A percentile compares a stretch with the other conserved stretches of the same genome.
Evolutionary conservation across 2,113 vertebrate genomes (phyloP).

Genomic region (Rallus limicola): DNA sequence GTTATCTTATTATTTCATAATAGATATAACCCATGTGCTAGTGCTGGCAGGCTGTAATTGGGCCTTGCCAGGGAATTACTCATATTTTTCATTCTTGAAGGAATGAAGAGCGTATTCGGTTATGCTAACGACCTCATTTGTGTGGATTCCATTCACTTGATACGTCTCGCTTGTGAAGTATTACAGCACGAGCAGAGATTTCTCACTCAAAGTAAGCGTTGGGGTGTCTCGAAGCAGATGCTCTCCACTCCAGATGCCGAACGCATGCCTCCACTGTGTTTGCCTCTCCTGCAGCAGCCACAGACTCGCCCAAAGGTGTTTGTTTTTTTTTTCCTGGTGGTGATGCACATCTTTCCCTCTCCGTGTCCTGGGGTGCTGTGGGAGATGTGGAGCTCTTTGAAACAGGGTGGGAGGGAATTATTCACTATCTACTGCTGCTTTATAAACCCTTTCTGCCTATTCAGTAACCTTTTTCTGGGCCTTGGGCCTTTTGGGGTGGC

Average conservation of each 20-base stretch:
- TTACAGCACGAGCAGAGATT: constrained; percentile 24
- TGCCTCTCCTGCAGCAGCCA: neutral
- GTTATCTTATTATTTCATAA: constrained; percentile 71
- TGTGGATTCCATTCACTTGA: constrained; percentile 58
- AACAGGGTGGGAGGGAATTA: neutral
- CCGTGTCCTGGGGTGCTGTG: neutral
- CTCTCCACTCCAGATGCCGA: neutral
- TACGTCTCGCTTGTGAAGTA: constrained; percentile 34
- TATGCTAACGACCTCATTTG: constrained; percentile 73
- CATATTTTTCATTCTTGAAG: constrained; percentile 61
- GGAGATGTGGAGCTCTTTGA: neutral
- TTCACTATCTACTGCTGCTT: neutral
- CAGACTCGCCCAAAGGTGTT: neutral
- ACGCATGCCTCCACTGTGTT: neutral
- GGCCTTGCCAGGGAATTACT: constrained; percentile 67
- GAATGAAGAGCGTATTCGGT: constrained; percentile 49
- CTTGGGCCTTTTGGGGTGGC: neutral
- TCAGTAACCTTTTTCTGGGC: neutral
- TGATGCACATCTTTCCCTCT: neutral
- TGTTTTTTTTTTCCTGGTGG: neutral
- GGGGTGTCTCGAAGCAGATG: neutral
- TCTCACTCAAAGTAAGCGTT: constrained; percentile 15
- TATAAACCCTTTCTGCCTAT: neutral
- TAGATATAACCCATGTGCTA: constrained; percentile 55
- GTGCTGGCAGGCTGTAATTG: constrained; percentile 66